phyloP scores from a whole-genome alignment of 2,113 vertebrate species.

The Bujurquina vittata region DNA sequence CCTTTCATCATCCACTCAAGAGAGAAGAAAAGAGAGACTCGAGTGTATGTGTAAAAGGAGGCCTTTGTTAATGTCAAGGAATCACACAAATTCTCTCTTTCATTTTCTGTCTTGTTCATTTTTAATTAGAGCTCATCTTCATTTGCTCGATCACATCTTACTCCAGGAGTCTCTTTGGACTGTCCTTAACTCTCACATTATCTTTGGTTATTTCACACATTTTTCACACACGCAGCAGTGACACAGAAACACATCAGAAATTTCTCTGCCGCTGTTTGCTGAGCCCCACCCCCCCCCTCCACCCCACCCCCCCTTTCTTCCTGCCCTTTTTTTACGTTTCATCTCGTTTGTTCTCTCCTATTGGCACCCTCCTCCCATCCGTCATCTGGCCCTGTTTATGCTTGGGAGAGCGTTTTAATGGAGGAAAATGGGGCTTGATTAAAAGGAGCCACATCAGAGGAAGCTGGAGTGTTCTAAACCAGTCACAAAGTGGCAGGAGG shows the following conservation, averaged over 20 bases:
- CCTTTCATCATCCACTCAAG: conserved; percentile 57
- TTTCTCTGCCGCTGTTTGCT: not conserved
- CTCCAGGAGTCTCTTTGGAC: conserved; percentile 55
- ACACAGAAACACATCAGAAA: not conserved
- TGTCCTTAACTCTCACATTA: not conserved
- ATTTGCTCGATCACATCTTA: conserved; percentile 41
- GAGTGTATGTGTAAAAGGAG: not conserved
- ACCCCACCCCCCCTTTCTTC: not conserved
- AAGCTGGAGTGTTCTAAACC: conserved; percentile 41
- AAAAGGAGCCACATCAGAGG: conserved; percentile 62
- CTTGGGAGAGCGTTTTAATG: conserved; percentile 67
- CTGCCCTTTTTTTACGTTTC: conserved; percentile 23
- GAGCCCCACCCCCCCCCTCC: not conserved
- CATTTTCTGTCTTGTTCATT: conserved; percentile 40
- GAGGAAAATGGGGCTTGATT: conserved; percentile 69
- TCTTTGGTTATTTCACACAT: conserved; percentile 15
- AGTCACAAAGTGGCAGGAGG: conserved; percentile 38
- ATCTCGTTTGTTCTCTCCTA: conserved; percentile 51
- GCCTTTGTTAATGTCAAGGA: conserved; percentile 56
- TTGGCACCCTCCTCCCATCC: conserved; percentile 32
- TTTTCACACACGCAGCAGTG: not conserved
- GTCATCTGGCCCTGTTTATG: conserved; percentile 59
- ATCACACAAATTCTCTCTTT: conserved; percentile 50
- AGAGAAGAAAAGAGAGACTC: conserved; percentile 3
- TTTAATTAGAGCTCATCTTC: conserved; percentile 70